Percentiles rank a stretch among this genome's conserved stretches.
Conservation (phyloP, 2,797 vertebrate genomes). For the Petrocephalus sullivani region DNA sequence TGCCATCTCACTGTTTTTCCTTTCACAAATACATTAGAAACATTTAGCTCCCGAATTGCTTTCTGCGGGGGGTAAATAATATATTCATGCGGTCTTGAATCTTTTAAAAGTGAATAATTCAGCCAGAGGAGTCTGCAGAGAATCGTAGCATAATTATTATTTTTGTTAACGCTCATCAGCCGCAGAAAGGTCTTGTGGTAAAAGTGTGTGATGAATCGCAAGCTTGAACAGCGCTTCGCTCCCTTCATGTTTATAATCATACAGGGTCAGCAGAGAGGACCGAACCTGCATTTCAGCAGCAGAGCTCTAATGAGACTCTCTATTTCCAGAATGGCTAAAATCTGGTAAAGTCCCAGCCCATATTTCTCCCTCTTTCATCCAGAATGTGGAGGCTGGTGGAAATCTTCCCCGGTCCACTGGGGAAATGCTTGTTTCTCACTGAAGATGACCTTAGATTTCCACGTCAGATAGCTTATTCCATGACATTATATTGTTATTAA, state of each 20-base stretch:
- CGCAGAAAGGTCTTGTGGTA: constrained; percentile 44
- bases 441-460: neutral
- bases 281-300: constrained; percentile 30
- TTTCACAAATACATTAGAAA: constrained; percentile 9
- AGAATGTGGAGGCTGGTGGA: constrained; percentile 8
- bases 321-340: constrained; percentile 22
- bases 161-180: constrained; percentile 38
- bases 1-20: neutral
- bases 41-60: neutral
- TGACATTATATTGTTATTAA: neutral
- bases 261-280: constrained; percentile 36
- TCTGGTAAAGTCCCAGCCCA: constrained; percentile 27
- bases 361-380: constrained; percentile 17
- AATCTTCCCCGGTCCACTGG: constrained; percentile 10
- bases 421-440: neutral
- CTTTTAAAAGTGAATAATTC: constrained; percentile 7
- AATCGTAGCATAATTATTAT: constrained; percentile 44
- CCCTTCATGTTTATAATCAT: constrained; percentile 45
- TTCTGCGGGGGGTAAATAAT: constrained; percentile 9
- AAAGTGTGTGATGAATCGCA: constrained; percentile 40
- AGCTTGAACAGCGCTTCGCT: constrained; percentile 26
- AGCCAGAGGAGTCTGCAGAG: constrained; percentile 27
- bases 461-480: neutral
- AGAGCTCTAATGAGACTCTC: constrained; percentile 31
- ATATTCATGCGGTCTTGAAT: constrained; percentile 15